phyloP scores from a whole-genome alignment of 2,113 vertebrate species.

The Taxidea taxus region DNA sequence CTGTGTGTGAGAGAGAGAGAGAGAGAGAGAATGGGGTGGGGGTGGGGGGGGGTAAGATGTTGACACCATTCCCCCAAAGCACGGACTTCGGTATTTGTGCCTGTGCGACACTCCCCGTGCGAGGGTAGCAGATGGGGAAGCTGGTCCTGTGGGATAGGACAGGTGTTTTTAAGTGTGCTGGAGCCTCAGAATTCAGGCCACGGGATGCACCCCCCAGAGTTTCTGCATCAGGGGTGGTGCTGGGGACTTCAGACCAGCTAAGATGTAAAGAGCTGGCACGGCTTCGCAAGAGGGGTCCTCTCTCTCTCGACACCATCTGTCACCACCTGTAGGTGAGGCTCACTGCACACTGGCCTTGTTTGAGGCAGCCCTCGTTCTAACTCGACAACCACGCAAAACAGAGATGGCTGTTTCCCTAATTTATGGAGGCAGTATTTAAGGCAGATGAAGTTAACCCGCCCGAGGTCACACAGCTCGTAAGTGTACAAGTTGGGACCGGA shows the following conservation, averaged over 20 bases:
- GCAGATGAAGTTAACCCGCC: background rate
- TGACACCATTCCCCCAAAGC: background rate
- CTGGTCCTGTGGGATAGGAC: too few species aligned
- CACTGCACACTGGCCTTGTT: fast-evolving
- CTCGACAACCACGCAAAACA: background rate
- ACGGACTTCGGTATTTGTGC: background rate
- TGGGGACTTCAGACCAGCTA: background rate
- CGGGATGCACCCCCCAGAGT: background rate
- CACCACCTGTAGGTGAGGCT: background rate
- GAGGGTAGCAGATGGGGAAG: background rate
- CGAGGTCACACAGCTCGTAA: background rate
- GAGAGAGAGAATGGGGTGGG: background rate
- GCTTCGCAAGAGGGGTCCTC: background rate
- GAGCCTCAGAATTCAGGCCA: background rate
- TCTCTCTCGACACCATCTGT: background rate
- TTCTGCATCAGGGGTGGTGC: background rate
- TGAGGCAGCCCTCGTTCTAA: background rate
- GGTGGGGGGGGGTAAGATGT: background rate
- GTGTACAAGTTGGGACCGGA: background rate
- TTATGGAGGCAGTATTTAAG: background rate
- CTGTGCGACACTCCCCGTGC: background rate
- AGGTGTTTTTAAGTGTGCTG: background rate
- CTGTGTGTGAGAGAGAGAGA: too few species aligned
- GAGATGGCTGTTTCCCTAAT: background rate
- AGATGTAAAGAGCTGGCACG: background rate